Evolutionary conservation across 2,888 invertebrate species (phyloP).

Genomic region (Athalia rosae): DNA sequence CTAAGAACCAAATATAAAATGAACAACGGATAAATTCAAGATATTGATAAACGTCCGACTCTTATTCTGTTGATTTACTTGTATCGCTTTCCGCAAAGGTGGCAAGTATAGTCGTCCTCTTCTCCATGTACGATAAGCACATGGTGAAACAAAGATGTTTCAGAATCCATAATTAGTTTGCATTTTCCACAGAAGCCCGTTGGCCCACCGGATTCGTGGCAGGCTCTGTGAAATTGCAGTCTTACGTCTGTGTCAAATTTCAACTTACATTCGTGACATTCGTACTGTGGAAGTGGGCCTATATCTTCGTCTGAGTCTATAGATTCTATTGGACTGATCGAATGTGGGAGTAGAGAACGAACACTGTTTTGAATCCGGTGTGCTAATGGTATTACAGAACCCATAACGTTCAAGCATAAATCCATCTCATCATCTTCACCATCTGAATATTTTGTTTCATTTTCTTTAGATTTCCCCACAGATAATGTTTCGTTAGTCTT

Average conservation of each 20-base stretch:
- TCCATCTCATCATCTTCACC: background rate
- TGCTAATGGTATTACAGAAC: too few species aligned
- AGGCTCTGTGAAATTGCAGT: conserved; percentile 51
- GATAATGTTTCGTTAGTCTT: too few species aligned
- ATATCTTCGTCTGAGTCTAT: background rate
- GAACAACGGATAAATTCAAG: too few species aligned
- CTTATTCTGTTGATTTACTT: conserved; percentile 20
- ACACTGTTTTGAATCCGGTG: too few species aligned
- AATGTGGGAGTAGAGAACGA: too few species aligned
- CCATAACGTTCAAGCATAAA: too few species aligned
- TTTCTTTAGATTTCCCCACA: too few species aligned
- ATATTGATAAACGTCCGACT: too few species aligned
- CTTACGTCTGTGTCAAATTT: conserved; percentile 50
- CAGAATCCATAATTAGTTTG: conserved; percentile 44
- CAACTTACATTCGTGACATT: conserved; percentile 51
- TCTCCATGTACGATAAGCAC: conserved; percentile 36
- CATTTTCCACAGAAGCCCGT: conserved; percentile 45
- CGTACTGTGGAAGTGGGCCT: background rate
- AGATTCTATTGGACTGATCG: too few species aligned
- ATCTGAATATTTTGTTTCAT: too few species aligned
- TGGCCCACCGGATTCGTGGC: conserved; percentile 46
- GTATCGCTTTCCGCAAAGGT: conserved; percentile 52
- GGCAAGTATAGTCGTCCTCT: conserved; percentile 49
- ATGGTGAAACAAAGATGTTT: conserved; percentile 46
- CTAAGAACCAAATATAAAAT: conserved; percentile 13